These are phyloP conservation scores for Netelia virgata DNA, from an alignment of 2,888 invertebrate species.

Conservation along the genomic window DNA sequence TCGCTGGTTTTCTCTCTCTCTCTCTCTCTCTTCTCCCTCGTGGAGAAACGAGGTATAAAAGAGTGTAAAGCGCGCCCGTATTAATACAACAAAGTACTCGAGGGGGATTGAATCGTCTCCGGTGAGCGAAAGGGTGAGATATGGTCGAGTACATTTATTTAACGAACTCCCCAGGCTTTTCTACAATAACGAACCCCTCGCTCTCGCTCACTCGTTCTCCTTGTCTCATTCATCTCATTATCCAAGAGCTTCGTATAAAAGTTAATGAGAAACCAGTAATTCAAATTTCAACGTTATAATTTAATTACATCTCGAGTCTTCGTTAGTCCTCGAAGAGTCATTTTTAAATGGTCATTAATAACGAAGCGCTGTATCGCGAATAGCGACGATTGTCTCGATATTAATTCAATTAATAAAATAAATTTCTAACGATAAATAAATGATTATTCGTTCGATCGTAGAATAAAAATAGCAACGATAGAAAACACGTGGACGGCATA, in stretches of 20 bases:
- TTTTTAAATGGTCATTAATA: slow-evolving; percentile 36
- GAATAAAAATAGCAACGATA: slow-evolving; percentile 13
- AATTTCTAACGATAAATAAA: neutral
- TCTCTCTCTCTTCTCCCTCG: no score
- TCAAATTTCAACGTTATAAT: slow-evolving; percentile 32
- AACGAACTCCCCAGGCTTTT: slow-evolving; percentile 53
- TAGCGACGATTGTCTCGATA: neutral
- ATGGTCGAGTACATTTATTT: slow-evolving; percentile 64
- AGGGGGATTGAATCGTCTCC: slow-evolving; percentile 46
- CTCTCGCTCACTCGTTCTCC: neutral
- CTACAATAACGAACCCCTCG: slow-evolving; percentile 32
- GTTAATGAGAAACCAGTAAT: slow-evolving; percentile 55
- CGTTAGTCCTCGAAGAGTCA: neutral
- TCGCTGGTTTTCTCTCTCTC: neutral
- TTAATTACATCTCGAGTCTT: slow-evolving; percentile 6
- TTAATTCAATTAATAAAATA: neutral
- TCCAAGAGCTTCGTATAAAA: slow-evolving; percentile 26
- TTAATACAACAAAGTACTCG: slow-evolving; percentile 61
- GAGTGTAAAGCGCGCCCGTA: slow-evolving; percentile 46
- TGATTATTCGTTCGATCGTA: neutral
- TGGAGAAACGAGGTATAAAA: slow-evolving; percentile 13
- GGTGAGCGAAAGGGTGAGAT: slow-evolving; percentile 36
- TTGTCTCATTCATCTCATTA: slow-evolving; percentile 36
- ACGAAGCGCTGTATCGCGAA: neutral
- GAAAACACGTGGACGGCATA: slow-evolving; percentile 36